Percentiles rank a stretch among this genome's conserved stretches.
phyloP scores from a whole-genome alignment of 2,888 invertebrate species.

The Oegoconia quadripuncta region DNA sequence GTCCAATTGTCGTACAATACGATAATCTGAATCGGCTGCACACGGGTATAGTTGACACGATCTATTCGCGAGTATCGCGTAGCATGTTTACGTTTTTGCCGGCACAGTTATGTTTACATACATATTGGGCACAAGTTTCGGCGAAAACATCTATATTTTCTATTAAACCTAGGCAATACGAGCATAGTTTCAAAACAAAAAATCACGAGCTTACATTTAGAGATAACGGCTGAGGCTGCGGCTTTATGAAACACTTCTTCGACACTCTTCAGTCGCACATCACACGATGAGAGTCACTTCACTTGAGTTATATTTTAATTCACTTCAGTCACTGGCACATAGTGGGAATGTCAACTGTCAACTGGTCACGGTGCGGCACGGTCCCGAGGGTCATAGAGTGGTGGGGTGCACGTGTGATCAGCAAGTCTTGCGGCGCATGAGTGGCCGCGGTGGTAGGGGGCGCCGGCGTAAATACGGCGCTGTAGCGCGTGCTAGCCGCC shows the following conservation, averaged over 20 bases:
- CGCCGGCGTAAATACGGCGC: constrained; percentile 72
- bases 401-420: constrained; percentile 71
- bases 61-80: too few species aligned
- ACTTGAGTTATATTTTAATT: constrained; percentile 44
- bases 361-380: constrained; percentile 29
- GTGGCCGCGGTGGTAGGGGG: constrained; percentile 75
- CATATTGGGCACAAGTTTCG: background rate
- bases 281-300: constrained; percentile 66
- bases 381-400: constrained; percentile 49
- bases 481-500: constrained; percentile 64
- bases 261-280: constrained; percentile 62
- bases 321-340: constrained; percentile 72
- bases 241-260: constrained; percentile 48
- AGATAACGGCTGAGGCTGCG: constrained; percentile 73
- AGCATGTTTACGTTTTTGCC: too few species aligned
- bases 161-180: background rate
- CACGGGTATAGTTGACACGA: too few species aligned
- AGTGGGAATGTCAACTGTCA: constrained; percentile 42
- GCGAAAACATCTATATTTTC: background rate
- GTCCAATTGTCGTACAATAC: constrained; percentile 27
- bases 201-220: constrained; percentile 66
- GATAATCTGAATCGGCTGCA: constrained; percentile 17
- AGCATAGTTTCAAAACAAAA: constrained; percentile 26
- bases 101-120: too few species aligned
- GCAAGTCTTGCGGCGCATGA: constrained; percentile 73